These are phyloP conservation scores for Isurus oxyrinchus DNA, from an alignment of 2,113 vertebrate species.

Conservation along the genomic window DNA sequence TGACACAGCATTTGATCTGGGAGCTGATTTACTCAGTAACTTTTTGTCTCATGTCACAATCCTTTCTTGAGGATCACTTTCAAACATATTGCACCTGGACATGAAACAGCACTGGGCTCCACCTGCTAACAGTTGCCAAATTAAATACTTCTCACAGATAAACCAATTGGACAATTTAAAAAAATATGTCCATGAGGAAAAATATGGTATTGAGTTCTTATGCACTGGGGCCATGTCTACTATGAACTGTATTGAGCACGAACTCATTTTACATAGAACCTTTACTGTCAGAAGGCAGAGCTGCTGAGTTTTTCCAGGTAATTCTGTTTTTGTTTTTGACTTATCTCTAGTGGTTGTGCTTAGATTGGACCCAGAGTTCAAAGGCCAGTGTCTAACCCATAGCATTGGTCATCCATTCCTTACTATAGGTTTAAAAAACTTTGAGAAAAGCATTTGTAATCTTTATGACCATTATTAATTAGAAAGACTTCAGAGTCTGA, in stretches of 20 bases:
- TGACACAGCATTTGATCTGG: background rate
- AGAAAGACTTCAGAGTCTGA: background rate
- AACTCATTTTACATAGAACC: background rate
- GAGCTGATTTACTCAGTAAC: background rate
- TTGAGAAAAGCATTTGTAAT: background rate
- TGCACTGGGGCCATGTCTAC: background rate
- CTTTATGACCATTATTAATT: background rate
- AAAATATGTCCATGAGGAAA: background rate
- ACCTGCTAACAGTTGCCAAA: background rate
- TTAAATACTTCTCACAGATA: background rate
- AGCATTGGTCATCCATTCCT: background rate
- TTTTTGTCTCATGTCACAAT: background rate
- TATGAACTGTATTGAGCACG: background rate
- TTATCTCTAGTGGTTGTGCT: background rate
- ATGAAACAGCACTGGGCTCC: background rate
- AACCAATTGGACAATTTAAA: background rate
- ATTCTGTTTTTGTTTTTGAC: too few species aligned
- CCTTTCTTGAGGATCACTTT: background rate
- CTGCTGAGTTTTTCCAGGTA: too few species aligned
- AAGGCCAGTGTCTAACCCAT: background rate
- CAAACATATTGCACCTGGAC: background rate
- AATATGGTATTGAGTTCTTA: background rate
- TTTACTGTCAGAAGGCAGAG: background rate
- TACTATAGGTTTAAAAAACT: background rate
- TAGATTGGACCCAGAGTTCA: background rate